Conservation (phyloP, 2,888 invertebrate genomes). For the Geotrupes spiniger region DNA sequence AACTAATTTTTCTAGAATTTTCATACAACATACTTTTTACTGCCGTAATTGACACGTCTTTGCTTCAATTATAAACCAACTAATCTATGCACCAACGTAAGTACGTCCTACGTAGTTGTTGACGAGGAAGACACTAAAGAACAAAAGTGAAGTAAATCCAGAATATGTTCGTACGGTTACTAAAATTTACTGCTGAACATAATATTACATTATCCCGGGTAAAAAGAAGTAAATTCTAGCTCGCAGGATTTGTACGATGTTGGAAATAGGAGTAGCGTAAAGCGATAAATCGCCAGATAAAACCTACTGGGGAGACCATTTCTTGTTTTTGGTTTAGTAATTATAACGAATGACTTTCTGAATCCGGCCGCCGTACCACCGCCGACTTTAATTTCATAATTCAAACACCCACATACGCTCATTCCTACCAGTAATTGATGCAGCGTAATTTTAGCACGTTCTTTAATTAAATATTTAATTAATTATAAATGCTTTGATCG, state of each 20-base stretch:
- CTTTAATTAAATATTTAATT: no score
- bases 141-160: conserved; percentile 10
- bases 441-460: no score
- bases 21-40: no score
- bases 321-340: conserved; percentile 49
- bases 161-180: conserved; percentile 18
- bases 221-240: conserved; percentile 45
- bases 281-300: conserved; percentile 48
- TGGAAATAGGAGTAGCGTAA: conserved; percentile 42
- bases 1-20: no score
- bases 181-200: conserved; percentile 43
- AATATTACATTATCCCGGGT: conserved; percentile 46
- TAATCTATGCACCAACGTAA: no score
- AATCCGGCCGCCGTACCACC: conserved; percentile 17
- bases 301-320: conserved; percentile 44
- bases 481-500: no score
- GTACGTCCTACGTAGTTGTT: no score
- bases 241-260: conserved; percentile 44
- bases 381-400: no score
- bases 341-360: conserved; percentile 46
- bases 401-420: no score
- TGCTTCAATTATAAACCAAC: no score
- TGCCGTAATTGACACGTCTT: no score
- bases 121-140: background rate
- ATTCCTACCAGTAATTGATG: no score